Percentiles rank a stretch among this genome's conserved stretches.
Conservation (phyloP, 2,797 vertebrate genomes). For the Sebastes vulpes region DNA sequence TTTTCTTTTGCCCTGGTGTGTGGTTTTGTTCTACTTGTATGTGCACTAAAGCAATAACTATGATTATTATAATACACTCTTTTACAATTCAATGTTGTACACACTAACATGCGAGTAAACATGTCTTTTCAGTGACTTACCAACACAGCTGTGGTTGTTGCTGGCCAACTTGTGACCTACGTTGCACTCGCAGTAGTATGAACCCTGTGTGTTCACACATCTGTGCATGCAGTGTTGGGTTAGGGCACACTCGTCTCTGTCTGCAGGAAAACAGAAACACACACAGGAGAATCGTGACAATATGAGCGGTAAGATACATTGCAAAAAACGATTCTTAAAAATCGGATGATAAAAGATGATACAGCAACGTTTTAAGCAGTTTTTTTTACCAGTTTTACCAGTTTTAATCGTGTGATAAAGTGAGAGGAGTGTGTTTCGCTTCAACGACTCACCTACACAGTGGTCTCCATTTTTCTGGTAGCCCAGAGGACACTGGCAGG, state of each 20-base stretch:
- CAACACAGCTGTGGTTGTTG: slow-evolving; percentile 96
- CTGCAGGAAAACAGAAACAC: slow-evolving; percentile 74
- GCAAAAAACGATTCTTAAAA: not conserved
- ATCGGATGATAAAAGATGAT: not conserved
- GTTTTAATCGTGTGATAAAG: not conserved
- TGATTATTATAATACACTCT: not conserved
- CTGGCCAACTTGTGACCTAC: slow-evolving; percentile 92
- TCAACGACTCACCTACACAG: slow-evolving; percentile 90
- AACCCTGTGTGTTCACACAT: slow-evolving; percentile 94
- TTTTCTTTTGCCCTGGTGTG: not conserved
- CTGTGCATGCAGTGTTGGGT: slow-evolving; percentile 94
- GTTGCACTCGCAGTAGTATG: slow-evolving; percentile 96
- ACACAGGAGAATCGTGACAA: not conserved
- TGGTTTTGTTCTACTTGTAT: not conserved
- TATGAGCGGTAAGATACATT: not conserved
- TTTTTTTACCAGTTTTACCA: not conserved
- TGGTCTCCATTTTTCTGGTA: slow-evolving; percentile 93
- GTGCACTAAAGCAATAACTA: not conserved
- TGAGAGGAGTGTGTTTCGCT: not conserved
- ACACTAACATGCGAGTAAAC: not conserved
- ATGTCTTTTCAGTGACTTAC: slow-evolving; percentile 84
- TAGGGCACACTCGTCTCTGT: slow-evolving; percentile 92
- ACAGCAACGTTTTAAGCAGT: not conserved
- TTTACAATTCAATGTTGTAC: not conserved
- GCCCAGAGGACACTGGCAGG: slow-evolving; percentile 91